These are phyloP conservation scores for Pseudanteris insignis DNA, from an alignment of 2,888 invertebrate species.

Conservation along the genomic window DNA sequence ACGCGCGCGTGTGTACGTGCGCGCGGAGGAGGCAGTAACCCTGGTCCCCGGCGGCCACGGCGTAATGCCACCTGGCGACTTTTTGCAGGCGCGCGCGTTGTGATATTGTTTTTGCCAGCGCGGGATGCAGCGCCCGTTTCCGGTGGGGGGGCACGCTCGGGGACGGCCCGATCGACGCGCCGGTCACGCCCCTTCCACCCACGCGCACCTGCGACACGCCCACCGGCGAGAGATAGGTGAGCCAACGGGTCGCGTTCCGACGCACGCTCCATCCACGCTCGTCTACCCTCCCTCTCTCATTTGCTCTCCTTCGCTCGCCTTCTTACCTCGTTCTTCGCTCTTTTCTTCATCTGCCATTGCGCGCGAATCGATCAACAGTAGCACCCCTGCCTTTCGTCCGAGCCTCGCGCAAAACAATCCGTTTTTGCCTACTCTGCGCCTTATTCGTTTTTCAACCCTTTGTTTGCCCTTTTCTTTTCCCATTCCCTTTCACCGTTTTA, in stretches of 20 bases:
- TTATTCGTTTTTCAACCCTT: neutral
- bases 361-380: slow-evolving; percentile 19
- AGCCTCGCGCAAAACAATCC: slow-evolving; percentile 11
- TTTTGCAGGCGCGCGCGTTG: slow-evolving; percentile 59
- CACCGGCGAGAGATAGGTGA: slow-evolving; percentile 55
- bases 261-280: slow-evolving; percentile 50
- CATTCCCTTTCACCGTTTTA: no score
- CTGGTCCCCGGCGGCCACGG: slow-evolving; percentile 53
- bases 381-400: slow-evolving; percentile 20
- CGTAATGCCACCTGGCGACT: slow-evolving; percentile 66
- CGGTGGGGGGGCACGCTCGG: slow-evolving; percentile 48
- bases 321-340: slow-evolving; percentile 14
- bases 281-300: slow-evolving; percentile 22
- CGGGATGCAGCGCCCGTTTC: slow-evolving; percentile 52
- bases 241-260: slow-evolving; percentile 45
- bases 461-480: neutral
- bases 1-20: slow-evolving; percentile 17
- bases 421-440: slow-evolving; percentile 1
- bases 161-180: slow-evolving; percentile 54
- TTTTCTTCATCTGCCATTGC: slow-evolving; percentile 32
- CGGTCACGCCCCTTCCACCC: slow-evolving; percentile 63
- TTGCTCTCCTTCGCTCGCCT: slow-evolving; percentile 13
- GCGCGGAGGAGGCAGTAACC: slow-evolving; percentile 53
- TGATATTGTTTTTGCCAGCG: slow-evolving; percentile 62
- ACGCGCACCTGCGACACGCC: slow-evolving; percentile 66